Percentiles rank a stretch among this genome's conserved stretches.
Evolutionary conservation across 2,888 invertebrate genomes (phyloP).

Genomic region (Calephelis perditalis): DNA sequence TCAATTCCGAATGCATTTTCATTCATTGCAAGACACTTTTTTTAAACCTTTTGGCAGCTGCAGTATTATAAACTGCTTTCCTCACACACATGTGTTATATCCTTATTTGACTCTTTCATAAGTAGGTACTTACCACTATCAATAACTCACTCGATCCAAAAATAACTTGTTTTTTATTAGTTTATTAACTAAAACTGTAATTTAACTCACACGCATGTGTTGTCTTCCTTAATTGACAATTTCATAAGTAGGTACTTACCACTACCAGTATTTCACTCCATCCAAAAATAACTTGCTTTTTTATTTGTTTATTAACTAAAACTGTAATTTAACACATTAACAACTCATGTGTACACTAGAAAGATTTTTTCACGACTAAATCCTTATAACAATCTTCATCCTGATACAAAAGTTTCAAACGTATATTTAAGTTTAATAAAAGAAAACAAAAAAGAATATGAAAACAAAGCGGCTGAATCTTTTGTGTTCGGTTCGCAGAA

Average conservation of each 20-base stretch:
- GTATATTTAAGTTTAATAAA: conserved; percentile 72
- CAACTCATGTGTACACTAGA: conserved; percentile 55
- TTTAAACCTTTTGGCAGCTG: no score
- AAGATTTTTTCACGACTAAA: conserved; percentile 73
- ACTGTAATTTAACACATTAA: conserved; percentile 13
- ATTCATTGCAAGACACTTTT: no score
- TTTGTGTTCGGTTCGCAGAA: conserved; percentile 70
- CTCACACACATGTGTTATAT: no score
- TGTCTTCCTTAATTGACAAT: no score
- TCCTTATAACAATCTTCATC: conserved; percentile 48
- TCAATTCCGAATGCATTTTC: no score
- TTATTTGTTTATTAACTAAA: neutral
- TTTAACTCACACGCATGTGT: neutral
- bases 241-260: no score
- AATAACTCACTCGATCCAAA: neutral
- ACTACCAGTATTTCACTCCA: neutral
- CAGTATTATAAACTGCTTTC: no score
- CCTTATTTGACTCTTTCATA: no score
- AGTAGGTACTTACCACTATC: no score
- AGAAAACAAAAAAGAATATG: conserved; percentile 65
- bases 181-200: conserved; percentile 3
- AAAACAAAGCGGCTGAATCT: conserved; percentile 60
- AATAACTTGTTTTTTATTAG: neutral
- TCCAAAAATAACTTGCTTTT: neutral
- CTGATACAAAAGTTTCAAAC: conserved; percentile 70